A percentile compares a stretch with the other conserved stretches of the same genome.
Evolutionary conservation across 2,888 invertebrate species (phyloP).

Genomic region (Torymus texanus): DNA sequence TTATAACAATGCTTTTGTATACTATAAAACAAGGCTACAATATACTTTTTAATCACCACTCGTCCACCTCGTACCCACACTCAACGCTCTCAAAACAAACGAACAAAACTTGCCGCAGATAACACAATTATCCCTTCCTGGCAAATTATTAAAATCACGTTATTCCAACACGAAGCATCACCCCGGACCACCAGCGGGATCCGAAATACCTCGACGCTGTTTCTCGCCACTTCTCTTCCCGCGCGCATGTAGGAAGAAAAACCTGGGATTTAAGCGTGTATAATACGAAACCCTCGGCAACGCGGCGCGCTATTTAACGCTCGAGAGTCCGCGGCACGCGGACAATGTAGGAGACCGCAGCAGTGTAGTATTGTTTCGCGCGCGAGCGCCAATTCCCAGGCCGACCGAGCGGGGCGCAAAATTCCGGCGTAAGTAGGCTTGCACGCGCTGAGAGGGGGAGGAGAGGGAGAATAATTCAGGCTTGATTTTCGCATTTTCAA

Average conservation of each 20-base stretch:
- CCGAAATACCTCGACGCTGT: too few relatives aligned
- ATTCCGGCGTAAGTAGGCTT: constrained; percentile 54
- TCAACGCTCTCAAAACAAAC: too few relatives aligned
- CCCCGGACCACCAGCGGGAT: too few relatives aligned
- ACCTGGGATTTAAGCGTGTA: too few relatives aligned
- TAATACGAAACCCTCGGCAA: too few relatives aligned
- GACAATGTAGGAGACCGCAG: constrained; percentile 28
- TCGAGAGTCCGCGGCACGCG: constrained; percentile 13
- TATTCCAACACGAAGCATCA: not conserved
- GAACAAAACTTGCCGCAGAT: too few relatives aligned
- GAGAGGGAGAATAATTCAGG: constrained; percentile 38
- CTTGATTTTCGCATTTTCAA: constrained; percentile 41
- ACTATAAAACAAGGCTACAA: too few relatives aligned
- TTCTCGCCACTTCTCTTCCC: too few relatives aligned
- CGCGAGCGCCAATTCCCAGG: constrained; percentile 41
- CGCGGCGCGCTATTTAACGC: constrained; percentile 2
- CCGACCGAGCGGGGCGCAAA: constrained; percentile 58
- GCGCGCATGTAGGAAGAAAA: too few relatives aligned
- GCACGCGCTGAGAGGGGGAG: not conserved
- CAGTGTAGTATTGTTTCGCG: constrained; percentile 37
- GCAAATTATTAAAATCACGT: not conserved
- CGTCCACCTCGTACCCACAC: too few relatives aligned
- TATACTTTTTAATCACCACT: too few relatives aligned
- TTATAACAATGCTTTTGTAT: too few relatives aligned
- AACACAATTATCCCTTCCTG: not conserved